These are phyloP conservation scores for Hylaeus volcanicus DNA, from an alignment of 1,140 invertebrate genomes.

Conservation along the genomic window DNA sequence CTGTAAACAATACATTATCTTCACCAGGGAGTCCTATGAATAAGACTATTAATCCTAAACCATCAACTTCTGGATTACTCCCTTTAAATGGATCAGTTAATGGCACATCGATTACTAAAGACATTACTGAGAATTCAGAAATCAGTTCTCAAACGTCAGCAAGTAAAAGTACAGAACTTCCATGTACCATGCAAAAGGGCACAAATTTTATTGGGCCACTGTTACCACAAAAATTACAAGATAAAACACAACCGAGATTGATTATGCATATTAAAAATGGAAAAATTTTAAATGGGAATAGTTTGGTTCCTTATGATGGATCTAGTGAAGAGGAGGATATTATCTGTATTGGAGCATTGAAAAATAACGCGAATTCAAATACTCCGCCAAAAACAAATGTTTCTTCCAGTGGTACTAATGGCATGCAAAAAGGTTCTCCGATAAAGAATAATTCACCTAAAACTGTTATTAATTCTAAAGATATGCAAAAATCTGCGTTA, in stretches of 20 bases:
- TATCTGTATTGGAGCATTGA: slow-evolving; percentile 23
- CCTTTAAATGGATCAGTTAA: slow-evolving; percentile 57
- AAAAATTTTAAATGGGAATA: slow-evolving; percentile 71
- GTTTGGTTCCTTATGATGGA: slow-evolving; percentile 78
- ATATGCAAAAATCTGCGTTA: slow-evolving; percentile 48
- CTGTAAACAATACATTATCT: slow-evolving; percentile 56
- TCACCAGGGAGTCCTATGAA: slow-evolving; percentile 48
- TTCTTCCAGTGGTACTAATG: slow-evolving; percentile 40
- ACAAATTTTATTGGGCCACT: slow-evolving; percentile 73
- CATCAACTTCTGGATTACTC: slow-evolving; percentile 62
- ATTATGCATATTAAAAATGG: slow-evolving; percentile 75
- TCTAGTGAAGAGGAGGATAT: slow-evolving; percentile 78
- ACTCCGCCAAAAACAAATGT: slow-evolving; percentile 25
- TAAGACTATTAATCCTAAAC: slow-evolving; percentile 65
- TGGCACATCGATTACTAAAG: slow-evolving; percentile 43
- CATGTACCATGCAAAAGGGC: slow-evolving; percentile 53
- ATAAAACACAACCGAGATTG: slow-evolving; percentile 69
- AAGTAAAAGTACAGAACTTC: slow-evolving; percentile 45
- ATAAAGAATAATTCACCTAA: slow-evolving; percentile 51
- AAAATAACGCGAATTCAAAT: slow-evolving; percentile 43
- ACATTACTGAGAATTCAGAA: slow-evolving; percentile 32
- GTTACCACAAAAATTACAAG: slow-evolving; percentile 68
- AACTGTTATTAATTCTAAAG: slow-evolving; percentile 45
- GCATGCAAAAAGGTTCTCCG: slow-evolving; percentile 41
- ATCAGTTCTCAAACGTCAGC: slow-evolving; percentile 42